Evolutionary conservation across 2,888 invertebrate genomes (phyloP).

Genomic region (Zootermopsis nevadensis): DNA sequence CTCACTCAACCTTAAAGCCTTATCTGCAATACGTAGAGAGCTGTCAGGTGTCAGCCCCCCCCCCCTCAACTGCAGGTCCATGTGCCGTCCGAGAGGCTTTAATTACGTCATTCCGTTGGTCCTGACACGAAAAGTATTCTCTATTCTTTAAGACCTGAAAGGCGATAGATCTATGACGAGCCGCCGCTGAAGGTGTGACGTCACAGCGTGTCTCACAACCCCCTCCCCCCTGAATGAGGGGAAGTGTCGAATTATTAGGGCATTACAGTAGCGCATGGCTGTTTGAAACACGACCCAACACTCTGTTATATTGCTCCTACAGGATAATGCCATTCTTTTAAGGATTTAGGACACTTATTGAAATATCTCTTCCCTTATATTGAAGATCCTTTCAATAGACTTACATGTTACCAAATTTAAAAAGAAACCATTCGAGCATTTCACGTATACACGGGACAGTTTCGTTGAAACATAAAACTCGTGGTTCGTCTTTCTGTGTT

Average conservation of each 20-base stretch:
- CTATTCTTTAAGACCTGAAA: too few species aligned
- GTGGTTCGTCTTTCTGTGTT: neutral
- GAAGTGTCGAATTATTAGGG: neutral
- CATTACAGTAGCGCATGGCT: conserved; percentile 24
- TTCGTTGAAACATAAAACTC: neutral
- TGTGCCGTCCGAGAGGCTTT: too few species aligned
- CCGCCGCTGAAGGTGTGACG: too few species aligned
- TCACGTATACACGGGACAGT: neutral
- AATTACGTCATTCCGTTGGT: too few species aligned
- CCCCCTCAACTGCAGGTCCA: too few species aligned
- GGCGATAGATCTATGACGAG: too few species aligned
- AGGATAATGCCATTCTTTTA: neutral
- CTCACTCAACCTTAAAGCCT: too few species aligned
- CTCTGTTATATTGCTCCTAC: neutral
- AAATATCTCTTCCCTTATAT: neutral
- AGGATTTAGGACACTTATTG: neutral
- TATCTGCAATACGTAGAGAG: too few species aligned
- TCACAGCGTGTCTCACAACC: too few species aligned
- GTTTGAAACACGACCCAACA: conserved; percentile 9
- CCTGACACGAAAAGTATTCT: too few species aligned
- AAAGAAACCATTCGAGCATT: neutral
- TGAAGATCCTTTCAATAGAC: neutral
- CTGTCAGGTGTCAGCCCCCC: too few species aligned
- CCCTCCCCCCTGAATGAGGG: neutral
- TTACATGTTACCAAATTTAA: neutral